These are phyloP conservation scores for Danio aesculapii DNA, from an alignment of 2,797 vertebrate species.

Conservation along the genomic window DNA sequence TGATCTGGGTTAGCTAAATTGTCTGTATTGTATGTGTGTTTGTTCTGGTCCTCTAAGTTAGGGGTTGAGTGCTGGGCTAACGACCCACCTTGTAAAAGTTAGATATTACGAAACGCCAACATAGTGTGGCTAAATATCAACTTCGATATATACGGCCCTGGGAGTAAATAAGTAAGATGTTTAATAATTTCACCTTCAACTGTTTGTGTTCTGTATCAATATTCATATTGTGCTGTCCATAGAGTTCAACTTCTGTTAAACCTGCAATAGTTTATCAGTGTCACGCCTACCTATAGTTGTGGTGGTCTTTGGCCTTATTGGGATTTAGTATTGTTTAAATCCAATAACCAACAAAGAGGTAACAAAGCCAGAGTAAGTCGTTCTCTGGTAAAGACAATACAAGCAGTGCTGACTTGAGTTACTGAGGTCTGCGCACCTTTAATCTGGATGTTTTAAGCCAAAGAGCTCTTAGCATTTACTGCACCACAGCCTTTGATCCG, in stretches of 20 bases:
- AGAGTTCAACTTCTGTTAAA: not conserved
- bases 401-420: not conserved
- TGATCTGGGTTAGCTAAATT: too few species aligned
- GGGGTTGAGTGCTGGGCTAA: too few species aligned
- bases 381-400: not conserved
- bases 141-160: too few species aligned
- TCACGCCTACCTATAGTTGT: not conserved
- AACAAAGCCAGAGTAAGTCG: not conserved
- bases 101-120: too few species aligned
- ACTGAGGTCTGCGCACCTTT: conserved; percentile 12
- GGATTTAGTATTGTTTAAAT: conserved; percentile 12
- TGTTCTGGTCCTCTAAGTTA: too few species aligned
- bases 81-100: too few species aligned
- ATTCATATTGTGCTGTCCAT: too few species aligned
- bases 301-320: not conserved
- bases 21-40: too few species aligned
- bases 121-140: too few species aligned
- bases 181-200: too few species aligned
- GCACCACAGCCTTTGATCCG: conserved; percentile 69
- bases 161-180: too few species aligned
- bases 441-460: conserved; percentile 33
- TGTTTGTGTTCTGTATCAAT: too few species aligned
- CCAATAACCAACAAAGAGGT: conserved; percentile 17
- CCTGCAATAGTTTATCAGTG: not conserved
- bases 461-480: conserved; percentile 57